Evolutionary conservation across 2,888 invertebrate species (phyloP).

Genomic region (Mamestra brassicae): DNA sequence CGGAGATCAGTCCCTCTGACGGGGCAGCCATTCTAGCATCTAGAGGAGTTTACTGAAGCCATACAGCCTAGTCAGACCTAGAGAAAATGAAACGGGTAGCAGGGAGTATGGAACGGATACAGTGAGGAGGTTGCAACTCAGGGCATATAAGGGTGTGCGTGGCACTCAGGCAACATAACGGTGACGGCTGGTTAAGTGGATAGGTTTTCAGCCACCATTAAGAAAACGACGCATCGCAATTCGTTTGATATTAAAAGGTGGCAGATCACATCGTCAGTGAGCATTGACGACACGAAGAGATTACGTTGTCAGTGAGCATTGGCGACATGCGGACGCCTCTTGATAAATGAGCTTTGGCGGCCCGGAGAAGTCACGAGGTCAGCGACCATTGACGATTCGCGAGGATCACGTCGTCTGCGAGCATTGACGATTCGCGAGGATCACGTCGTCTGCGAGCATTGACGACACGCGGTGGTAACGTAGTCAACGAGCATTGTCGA

Average conservation of each 20-base stretch:
- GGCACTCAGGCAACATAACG: neutral
- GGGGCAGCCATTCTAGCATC: conserved; percentile 5
- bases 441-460: conserved; percentile 11
- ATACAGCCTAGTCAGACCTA: conserved; percentile 10
- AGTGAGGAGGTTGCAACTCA: neutral
- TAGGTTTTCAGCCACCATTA: neutral
- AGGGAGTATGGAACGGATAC: conserved; percentile 11
- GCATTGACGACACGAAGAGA: conserved; percentile 3
- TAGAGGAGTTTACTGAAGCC: conserved; percentile 5
- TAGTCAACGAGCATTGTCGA: conserved; percentile 21
- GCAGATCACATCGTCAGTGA: conserved; percentile 11
- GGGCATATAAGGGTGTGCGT: conserved; percentile 3
- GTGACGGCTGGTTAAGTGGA: neutral
- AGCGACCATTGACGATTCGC: conserved; percentile 27
- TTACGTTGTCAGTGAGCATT: conserved; percentile 2
- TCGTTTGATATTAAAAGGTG: neutral
- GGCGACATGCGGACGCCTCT: conserved; percentile 2
- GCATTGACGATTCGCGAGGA: conserved; percentile 14
- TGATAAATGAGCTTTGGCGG: conserved; percentile 16
- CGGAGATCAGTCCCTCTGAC: conserved; percentile 6
- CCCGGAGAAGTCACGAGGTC: conserved; percentile 20
- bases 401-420: neutral
- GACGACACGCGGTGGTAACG: neutral
- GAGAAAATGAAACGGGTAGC: conserved; percentile 1
- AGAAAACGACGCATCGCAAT: neutral